Conservation (phyloP, 2,113 vertebrate genomes). For the Dipodomys spectabilis region DNA sequence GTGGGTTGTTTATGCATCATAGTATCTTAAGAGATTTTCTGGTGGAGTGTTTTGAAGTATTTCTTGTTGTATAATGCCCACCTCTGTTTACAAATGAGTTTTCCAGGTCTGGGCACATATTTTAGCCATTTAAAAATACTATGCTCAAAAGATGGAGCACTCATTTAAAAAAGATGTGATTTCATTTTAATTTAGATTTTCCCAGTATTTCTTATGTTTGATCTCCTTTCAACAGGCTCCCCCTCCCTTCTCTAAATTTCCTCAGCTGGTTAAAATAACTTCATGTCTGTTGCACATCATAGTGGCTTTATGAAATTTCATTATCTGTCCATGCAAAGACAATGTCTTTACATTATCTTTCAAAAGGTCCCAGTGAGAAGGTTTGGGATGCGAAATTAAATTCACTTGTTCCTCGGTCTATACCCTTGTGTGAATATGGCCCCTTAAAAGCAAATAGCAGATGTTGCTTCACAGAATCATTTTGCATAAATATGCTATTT, state of each 20-base stretch:
- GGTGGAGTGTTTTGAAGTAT: neutral
- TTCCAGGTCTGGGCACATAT: neutral
- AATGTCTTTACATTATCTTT: conserved; percentile 39
- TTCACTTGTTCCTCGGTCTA: conserved; percentile 64
- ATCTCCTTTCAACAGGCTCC: neutral
- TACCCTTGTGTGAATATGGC: conserved; percentile 54
- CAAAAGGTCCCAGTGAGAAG: conserved; percentile 27
- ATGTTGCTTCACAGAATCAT: conserved; percentile 77
- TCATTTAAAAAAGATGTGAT: conserved; percentile 12
- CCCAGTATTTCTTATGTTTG: neutral
- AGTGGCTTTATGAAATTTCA: conserved; percentile 29
- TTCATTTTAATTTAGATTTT: conserved; percentile 40
- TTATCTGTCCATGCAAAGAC: neutral
- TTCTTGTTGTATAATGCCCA: neutral
- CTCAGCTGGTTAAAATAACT: neutral
- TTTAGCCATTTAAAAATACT: conserved; percentile 1
- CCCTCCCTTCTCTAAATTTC: neutral
- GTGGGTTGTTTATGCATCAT: neutral
- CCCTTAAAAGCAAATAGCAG: conserved; percentile 73
- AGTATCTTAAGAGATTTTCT: neutral
- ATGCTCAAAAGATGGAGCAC: neutral
- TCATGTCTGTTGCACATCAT: neutral
- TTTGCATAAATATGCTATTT: conserved; percentile 77
- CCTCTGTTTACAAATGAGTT: neutral
- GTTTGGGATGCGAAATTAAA: conserved; percentile 67